Evolutionary conservation across 2,113 vertebrate species (phyloP).

Genomic region (Labrus mixtus): DNA sequence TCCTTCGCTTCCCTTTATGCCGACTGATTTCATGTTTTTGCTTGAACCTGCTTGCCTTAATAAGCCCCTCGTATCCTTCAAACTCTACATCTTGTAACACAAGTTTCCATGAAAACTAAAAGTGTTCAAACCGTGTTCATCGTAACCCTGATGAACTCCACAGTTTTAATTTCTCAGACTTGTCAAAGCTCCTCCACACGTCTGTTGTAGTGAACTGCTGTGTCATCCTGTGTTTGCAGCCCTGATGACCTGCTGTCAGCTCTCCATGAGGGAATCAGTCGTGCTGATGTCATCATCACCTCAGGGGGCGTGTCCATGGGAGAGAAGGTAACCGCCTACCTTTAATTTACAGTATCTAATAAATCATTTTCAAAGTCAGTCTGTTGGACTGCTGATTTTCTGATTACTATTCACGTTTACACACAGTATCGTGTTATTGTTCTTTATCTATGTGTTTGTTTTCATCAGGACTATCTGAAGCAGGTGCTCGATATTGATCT

Average conservation of each 20-base stretch:
- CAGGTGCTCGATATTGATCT: conserved; percentile 99
- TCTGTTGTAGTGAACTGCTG: not conserved
- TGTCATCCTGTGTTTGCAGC: conserved; percentile 81
- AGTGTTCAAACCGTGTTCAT: not conserved
- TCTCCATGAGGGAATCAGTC: conserved; percentile 98
- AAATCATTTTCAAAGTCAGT: not conserved
- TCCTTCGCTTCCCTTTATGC: not conserved
- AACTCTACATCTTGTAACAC: not conserved
- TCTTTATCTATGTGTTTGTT: conserved; percentile 11
- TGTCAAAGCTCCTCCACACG: not conserved
- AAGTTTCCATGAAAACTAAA: not conserved
- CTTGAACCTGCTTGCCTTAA: not conserved
- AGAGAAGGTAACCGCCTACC: conserved; percentile 89
- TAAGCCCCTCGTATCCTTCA: not conserved
- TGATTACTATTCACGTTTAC: not conserved
- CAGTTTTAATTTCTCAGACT: not conserved
- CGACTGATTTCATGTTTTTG: not conserved
- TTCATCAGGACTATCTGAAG: conserved; percentile 96
- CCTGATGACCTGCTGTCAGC: conserved; percentile 98
- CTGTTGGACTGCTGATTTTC: not conserved
- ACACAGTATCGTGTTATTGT: not conserved
- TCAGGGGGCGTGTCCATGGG: conserved; percentile 99
- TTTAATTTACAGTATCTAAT: not conserved
- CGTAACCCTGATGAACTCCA: not conserved
- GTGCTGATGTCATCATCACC: conserved; percentile 99